phyloP scores from a whole-genome alignment of 2,888 invertebrate species.

The Sepioteuthis lessoniana region DNA sequence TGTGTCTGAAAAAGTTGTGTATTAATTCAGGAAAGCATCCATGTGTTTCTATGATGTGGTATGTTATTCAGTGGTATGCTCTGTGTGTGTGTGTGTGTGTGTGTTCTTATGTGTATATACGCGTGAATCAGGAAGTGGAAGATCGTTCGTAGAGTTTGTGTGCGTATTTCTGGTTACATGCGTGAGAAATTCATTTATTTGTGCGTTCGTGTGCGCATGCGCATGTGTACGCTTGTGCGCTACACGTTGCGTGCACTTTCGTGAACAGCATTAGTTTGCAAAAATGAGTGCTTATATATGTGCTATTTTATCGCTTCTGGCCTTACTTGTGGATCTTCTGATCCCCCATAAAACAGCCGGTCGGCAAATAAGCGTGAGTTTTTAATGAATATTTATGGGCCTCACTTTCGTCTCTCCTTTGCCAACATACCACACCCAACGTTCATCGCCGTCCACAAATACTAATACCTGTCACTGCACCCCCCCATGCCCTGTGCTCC shows the following conservation, averaged over 20 bases:
- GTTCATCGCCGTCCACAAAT: neutral
- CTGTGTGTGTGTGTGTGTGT: too few relatives aligned
- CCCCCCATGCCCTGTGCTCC: neutral
- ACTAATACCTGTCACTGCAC: neutral
- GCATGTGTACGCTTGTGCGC: neutral
- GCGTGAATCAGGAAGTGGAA: too few relatives aligned
- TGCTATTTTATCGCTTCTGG: neutral
- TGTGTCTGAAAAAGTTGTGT: too few relatives aligned
- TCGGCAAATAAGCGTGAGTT: neutral
- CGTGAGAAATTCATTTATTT: too few relatives aligned
- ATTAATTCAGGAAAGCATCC: too few relatives aligned
- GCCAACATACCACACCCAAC: neutral
- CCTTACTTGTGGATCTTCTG: neutral
- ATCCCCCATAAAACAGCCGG: constrained; percentile 33
- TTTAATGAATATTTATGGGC: constrained; percentile 13
- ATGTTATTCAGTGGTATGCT: too few relatives aligned
- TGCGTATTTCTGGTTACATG: neutral
- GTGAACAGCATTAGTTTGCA: neutral
- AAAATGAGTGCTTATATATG: neutral
- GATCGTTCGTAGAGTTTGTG: neutral
- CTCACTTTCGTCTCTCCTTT: neutral
- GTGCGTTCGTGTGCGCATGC: neutral
- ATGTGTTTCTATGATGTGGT: too few relatives aligned
- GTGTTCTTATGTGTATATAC: too few relatives aligned
- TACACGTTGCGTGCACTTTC: neutral